Evolutionary conservation across 2,797 vertebrate genomes (phyloP).

Genomic region (Perodicticus potto): DNA sequence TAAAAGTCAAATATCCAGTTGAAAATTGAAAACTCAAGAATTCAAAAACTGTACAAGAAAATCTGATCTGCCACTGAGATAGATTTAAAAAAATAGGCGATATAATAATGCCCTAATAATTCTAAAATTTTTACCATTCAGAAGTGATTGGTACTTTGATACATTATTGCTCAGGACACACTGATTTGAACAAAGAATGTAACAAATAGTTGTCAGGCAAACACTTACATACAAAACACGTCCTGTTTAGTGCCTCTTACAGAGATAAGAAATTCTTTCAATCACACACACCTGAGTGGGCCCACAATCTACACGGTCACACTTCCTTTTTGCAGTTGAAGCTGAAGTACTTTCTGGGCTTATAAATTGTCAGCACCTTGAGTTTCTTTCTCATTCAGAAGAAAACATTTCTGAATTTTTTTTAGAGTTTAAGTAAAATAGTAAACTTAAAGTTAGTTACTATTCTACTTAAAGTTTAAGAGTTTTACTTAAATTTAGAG

Average conservation of each 20-base stretch:
- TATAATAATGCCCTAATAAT: background rate
- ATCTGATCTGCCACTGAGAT: background rate
- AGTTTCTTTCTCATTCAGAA: slow-evolving; percentile 34
- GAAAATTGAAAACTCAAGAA: slow-evolving; percentile 61
- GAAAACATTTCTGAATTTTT: background rate
- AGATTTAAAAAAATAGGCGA: slow-evolving; percentile 10
- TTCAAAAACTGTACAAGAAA: background rate
- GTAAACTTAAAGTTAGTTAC: no score
- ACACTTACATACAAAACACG: background rate
- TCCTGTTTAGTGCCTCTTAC: background rate
- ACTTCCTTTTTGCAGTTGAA: background rate
- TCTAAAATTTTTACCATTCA: background rate
- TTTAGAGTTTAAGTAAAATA: no score
- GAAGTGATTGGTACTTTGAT: background rate
- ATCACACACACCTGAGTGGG: background rate
- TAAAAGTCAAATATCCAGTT: slow-evolving; percentile 40
- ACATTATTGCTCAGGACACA: background rate
- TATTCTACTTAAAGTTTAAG: no score
- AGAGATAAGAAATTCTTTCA: slow-evolving; percentile 19
- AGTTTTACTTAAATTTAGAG: no score
- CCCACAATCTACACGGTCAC: background rate
- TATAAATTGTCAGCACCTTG: slow-evolving; percentile 1
- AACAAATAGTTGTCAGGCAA: slow-evolving; percentile 21
- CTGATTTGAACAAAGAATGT: background rate
- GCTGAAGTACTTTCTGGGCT: background rate